These are phyloP conservation scores for Sanderia malayensis DNA, from an alignment of 30 jellyfish, hydroid and myxozoan species.

Conservation along the genomic window DNA sequence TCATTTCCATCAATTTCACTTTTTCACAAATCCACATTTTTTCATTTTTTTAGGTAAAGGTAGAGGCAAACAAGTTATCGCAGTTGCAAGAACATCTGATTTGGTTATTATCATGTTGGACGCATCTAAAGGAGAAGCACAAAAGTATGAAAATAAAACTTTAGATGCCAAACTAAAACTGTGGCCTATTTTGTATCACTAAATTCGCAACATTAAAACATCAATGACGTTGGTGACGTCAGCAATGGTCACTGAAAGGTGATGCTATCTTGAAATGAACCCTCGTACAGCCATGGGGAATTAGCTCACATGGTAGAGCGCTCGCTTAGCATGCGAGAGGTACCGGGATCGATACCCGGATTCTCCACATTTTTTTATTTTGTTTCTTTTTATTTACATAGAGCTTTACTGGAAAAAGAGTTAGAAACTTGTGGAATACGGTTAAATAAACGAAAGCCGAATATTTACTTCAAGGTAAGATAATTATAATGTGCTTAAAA, in stretches of 20 bases:
- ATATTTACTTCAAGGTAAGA: constrained; percentile 89
- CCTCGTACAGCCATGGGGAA: too few relatives aligned
- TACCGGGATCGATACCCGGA: constrained; percentile 4
- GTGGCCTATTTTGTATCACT: too few relatives aligned
- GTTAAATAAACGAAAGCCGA: constrained; percentile 75
- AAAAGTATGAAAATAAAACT: constrained; percentile 82
- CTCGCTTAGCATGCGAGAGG: constrained; percentile 4
- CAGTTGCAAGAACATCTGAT: constrained; percentile 99
- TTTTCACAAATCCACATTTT: too few relatives aligned
- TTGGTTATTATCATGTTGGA: constrained; percentile 94
- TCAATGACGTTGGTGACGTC: too few relatives aligned
- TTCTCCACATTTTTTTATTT: constrained; percentile 1
- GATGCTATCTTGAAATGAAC: too few relatives aligned
- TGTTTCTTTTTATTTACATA: background rate
- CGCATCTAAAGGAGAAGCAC: constrained; percentile 92
- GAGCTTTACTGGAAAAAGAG: constrained; percentile 84
- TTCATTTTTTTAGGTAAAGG: constrained; percentile 79
- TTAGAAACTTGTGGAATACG: constrained; percentile 98
- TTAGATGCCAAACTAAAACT: too few relatives aligned
- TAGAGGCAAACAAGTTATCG: constrained; percentile 98
- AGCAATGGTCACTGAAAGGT: too few relatives aligned
- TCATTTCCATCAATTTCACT: too few relatives aligned
- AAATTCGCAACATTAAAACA: too few relatives aligned
- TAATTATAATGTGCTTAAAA: too few relatives aligned
- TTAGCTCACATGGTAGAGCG: constrained; percentile 1